Percentiles rank a stretch among this genome's conserved stretches.
phyloP scores from a whole-genome alignment of 2,888 invertebrate genomes.

The Luperina nickerlii region DNA sequence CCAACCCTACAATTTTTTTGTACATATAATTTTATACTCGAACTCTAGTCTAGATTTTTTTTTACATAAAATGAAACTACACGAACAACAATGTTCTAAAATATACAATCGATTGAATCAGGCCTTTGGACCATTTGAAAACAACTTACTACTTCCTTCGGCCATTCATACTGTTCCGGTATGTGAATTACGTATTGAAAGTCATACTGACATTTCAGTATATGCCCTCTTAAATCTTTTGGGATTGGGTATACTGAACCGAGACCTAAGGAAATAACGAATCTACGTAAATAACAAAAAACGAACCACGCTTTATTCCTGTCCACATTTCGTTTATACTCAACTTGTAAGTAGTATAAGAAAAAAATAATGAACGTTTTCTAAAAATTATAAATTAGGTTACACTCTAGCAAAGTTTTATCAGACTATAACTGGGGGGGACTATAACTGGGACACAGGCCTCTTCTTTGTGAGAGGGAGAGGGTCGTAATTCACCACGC shows the following conservation, averaged over 20 bases:
- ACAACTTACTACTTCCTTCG: slow-evolving; percentile 56
- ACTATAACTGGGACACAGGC: too few species aligned
- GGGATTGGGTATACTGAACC: slow-evolving; percentile 91
- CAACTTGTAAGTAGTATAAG: too few species aligned
- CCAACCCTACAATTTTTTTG: not conserved
- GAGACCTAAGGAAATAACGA: slow-evolving; percentile 79
- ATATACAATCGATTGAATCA: slow-evolving; percentile 25
- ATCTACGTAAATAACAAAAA: slow-evolving; percentile 55
- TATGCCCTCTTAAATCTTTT: slow-evolving; percentile 87
- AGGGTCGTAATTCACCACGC: too few species aligned
- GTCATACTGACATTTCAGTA: slow-evolving; percentile 80
- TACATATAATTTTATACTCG: too few species aligned
- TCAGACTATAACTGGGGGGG: too few species aligned
- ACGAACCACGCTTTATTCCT: slow-evolving; percentile 5
- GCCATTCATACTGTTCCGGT: slow-evolving; percentile 70
- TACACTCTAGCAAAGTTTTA: not conserved
- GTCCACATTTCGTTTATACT: not conserved
- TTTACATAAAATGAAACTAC: slow-evolving; percentile 18
- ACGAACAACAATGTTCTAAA: slow-evolving; percentile 2
- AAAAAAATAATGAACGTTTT: not conserved
- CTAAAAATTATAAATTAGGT: not conserved
- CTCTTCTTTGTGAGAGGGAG: too few species aligned
- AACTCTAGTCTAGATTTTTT: not conserved
- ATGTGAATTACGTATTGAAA: slow-evolving; percentile 64
- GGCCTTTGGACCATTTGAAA: slow-evolving; percentile 52